phyloP scores from a whole-genome alignment of 2,797 vertebrate genomes.

The Falco cherrug region DNA sequence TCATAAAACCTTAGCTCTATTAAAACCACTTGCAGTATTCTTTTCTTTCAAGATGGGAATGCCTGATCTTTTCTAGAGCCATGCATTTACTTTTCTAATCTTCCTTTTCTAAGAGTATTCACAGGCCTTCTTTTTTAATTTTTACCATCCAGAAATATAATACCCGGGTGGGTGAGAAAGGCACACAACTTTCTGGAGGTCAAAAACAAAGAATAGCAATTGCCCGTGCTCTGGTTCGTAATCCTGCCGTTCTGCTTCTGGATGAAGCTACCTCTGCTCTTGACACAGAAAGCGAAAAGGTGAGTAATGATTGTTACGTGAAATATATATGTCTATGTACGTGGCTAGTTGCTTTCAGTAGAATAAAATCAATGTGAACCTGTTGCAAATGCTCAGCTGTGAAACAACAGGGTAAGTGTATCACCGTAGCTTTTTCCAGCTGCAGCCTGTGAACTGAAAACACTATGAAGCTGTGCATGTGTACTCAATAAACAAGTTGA shows the following conservation, averaged over 20 bases:
- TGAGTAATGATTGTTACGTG: background rate
- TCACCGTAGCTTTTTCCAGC: background rate
- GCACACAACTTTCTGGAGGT: conserved; percentile 78
- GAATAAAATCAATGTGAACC: background rate
- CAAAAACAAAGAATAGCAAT: conserved; percentile 82
- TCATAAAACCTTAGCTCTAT: background rate
- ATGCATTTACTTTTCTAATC: background rate
- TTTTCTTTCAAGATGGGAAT: background rate
- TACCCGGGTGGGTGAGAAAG: conserved; percentile 77
- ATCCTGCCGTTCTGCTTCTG: conserved; percentile 73
- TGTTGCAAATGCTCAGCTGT: background rate
- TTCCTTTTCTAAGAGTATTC: background rate
- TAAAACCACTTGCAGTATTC: background rate
- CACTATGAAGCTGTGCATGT: background rate
- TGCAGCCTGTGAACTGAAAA: background rate
- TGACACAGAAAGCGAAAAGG: conserved; percentile 79
- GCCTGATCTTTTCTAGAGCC: background rate
- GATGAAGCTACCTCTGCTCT: conserved; percentile 81
- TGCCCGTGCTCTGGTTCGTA: conserved; percentile 76
- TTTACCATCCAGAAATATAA: conserved; percentile 75
- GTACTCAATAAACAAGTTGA: background rate
- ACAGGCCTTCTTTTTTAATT: background rate
- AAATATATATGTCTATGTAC: background rate
- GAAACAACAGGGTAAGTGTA: background rate
- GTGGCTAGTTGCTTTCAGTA: background rate